phyloP scores from a whole-genome alignment of 2,113 vertebrate species.

The Ailuropoda melanoleuca region DNA sequence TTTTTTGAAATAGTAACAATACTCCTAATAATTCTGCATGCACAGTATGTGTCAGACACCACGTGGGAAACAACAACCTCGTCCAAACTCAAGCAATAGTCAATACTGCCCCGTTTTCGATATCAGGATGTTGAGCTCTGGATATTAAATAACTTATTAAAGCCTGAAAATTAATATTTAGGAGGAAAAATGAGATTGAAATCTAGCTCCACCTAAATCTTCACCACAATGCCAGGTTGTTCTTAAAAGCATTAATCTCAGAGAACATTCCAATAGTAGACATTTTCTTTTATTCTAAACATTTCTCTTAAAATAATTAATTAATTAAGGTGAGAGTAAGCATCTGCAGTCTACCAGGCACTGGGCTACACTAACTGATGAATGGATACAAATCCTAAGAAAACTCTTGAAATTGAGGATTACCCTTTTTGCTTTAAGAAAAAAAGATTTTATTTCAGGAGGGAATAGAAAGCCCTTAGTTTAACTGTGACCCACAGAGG shows the following conservation, averaged over 20 bases:
- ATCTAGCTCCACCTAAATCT: not conserved
- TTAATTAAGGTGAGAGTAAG: not conserved
- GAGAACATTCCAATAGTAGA: not conserved
- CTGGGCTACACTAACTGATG: not conserved
- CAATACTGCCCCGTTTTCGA: not conserved
- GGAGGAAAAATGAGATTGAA: not conserved
- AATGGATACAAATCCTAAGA: not conserved
- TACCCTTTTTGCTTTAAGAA: not conserved
- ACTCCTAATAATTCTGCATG: not conserved
- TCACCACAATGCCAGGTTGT: not conserved
- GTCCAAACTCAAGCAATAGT: not conserved
- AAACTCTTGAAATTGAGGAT: not conserved
- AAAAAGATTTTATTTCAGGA: not conserved
- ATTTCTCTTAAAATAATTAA: not conserved
- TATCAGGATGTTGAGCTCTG: not conserved
- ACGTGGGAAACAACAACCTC: not conserved
- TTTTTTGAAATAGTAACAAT: not conserved
- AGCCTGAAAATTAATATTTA: not conserved
- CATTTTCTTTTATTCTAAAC: not conserved
- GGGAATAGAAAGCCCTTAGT: not conserved
- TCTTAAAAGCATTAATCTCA: not conserved
- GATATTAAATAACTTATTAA: not conserved
- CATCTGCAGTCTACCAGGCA: not conserved
- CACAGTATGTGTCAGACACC: fast-evolving
- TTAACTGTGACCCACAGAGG: not conserved